Evolutionary conservation across 2,888 invertebrate species (phyloP), one percentile per base, ranked within the genome.

Genomic region (Gisinianus flammeolus): DNA sequence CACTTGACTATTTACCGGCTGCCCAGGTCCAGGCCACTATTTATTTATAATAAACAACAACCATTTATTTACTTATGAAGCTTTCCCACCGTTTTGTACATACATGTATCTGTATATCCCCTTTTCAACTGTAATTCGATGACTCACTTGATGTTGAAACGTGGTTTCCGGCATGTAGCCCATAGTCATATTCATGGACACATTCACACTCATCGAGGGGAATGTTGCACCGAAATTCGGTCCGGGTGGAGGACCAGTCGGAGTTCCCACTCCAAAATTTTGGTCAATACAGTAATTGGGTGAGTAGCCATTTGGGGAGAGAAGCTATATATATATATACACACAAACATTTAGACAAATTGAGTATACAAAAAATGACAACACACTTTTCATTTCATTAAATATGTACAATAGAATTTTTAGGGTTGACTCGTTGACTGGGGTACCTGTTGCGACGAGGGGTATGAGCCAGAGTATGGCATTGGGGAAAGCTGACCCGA

Each of bases 111-210:
- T 26, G 4, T 64, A 3, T 2, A n/a, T 22, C 12, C 58, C 1
- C 8, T 58, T n/a, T 10, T 58, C 8, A 58, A 10, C 22, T 10
- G 10, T 58, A 1, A 6, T 44, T 58, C 44, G 19, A 4, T 66
- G 19, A 24, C 58, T 73, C 33, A 73, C 73, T 82, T 83, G 83
- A 69, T 83, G 83, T 52, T 84, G 85, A 22, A 81, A 78, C 8
- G 81, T 66, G 22, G 79, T 75, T 22, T 81, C 79, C 28, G 83
- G 81, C 12, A 85, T 86, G 72, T 85, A 86, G 8, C 85, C 85
- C 93, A 97, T 96, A 78, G 97, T 97, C 97, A 97, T 97, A 87
- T 96, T 97, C 97, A 97, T 97, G 85, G 94, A 94, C 0, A 97
- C 96, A 86, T 97, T 97, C 83, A 97, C 96, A 86, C 95, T 95